Base-by-base conservation (phyloP, 2,888 invertebrate genomes). In the Aquatica leii region DNA sequence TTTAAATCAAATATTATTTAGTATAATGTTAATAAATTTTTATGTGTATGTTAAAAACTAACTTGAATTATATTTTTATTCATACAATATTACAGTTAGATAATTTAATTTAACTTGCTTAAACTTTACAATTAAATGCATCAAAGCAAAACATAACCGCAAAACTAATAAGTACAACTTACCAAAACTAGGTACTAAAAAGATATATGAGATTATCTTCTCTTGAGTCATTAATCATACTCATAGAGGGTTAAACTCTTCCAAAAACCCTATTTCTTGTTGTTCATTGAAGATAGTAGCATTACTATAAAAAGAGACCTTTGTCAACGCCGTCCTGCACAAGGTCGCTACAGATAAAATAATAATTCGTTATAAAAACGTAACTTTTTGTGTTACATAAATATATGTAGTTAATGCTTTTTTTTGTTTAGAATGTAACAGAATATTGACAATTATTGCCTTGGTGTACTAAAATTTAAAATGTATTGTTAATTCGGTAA, bases 271-370 rank as follows among this genome's bases (percentile, higher is more conserved):
- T 53, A 49, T 54, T 59, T 60, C 64, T 55, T 64, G 64, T 48
- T 60, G 51, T 40, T 59, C 65, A 62, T 57, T 58, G 62, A 55
- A 53, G 51, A 48, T 43, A 49, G 56, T 61, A 70, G 71, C 69
- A 73, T 69, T 68, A 65, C 61, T 53, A 55, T 69, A 69, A 72
- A 73, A 74, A 73, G 71, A 48, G 68, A 71, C 73, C 73, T 73
- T 73, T 73, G 72, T 74, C 73, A 74, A 72, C 73, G 71, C 71
- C 72, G 73, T 69, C n/a, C 70, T 73, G 71, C 71, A 64, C 54
- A 48, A 53, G 52, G 57, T 61, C 50, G 40, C 31, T 50, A 34
- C 17, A n/a, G 24, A 58, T 51, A 62, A 49, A 63, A 51, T 9
- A 11, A 15, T 11, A 49, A 21, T 17, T 14, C n/a, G 14, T 43